Base-by-base conservation (phyloP, 2,888 invertebrate species). In the Deilephila elpenor region DNA sequence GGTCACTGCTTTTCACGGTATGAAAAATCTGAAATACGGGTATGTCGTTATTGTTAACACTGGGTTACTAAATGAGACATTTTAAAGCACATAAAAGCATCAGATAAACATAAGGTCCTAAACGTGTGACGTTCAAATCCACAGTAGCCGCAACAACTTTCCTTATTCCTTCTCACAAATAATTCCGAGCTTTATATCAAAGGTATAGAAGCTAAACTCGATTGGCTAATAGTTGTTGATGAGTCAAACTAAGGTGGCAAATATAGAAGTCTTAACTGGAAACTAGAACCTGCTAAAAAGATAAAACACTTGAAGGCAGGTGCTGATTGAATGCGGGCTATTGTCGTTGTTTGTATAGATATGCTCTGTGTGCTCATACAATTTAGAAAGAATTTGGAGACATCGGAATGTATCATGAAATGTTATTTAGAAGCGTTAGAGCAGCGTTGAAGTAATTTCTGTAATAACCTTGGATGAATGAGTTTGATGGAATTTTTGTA, bases 201-300 rank as follows among this genome's bases (percentile, higher is more conserved):
- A 6, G 7, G 4, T 25, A 67, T 25, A 51, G 51, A 67, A 17
- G 51, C 17, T 1, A 67, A 25, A 25, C 25, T 67, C 6, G 44
- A 25, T 25, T 29, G 14, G 3, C 2, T 3, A 67, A 1, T 19
- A 7, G 17, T 25, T 29, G 17, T 51, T 20, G 67, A 67, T 51
- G 67, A 74, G 70, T 64, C 34, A 25, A 59, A 34, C 56, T 44
- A 76, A 51, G 59, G 77, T 75, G 51, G 62, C 71, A 70, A 61
- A 70, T 67, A 61, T 59, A 56, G 51, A 72, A 62, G 34, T 60
- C 73, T 78, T 76, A 79, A 78, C 80, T 79, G 74, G 75, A 81
- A 84, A 86, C 82, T 83, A 79, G 85, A 84, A 85, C 76, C 75
- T 74, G 89, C 89, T 91, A 91, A 91, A 87, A 86, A 91, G 90